These are phyloP conservation scores for Acropternis orthonyx DNA, from an alignment of 2,797 vertebrate species.

Conservation along the genomic window DNA sequence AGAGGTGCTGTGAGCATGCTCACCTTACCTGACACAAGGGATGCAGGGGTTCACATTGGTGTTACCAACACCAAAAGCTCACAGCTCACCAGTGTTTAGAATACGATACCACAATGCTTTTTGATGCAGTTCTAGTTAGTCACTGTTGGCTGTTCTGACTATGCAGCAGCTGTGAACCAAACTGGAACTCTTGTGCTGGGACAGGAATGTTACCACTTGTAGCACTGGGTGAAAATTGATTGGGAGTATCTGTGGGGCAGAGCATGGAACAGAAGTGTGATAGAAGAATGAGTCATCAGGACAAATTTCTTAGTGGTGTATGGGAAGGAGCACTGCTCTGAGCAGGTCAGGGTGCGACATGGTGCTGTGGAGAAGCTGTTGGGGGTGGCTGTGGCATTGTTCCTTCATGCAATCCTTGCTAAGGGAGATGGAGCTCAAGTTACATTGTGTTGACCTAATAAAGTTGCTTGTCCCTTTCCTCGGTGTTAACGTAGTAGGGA, in stretches of 20 bases:
- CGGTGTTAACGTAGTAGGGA: neutral
- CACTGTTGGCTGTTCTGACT: neutral
- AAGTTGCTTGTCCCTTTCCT: neutral
- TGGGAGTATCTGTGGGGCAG: neutral
- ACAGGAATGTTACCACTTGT: neutral
- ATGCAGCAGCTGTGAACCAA: neutral
- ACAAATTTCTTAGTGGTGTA: neutral
- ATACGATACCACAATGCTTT: rapidly evolving
- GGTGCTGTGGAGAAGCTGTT: neutral
- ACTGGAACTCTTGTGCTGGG: neutral
- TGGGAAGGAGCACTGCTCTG: neutral
- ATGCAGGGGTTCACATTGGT: neutral
- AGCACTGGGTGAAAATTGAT: neutral
- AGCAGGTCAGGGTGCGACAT: neutral
- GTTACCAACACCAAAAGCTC: neutral
- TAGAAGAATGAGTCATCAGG: neutral
- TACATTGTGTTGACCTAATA: neutral
- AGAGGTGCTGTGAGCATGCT: neutral
- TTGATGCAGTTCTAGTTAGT: neutral
- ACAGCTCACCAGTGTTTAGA: neutral
- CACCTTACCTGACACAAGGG: neutral
- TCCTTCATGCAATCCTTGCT: neutral
- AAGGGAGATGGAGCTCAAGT: neutral
- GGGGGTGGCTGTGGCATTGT: neutral
- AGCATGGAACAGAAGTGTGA: neutral